Percentiles rank a stretch among this genome's conserved stretches.
Conservation (phyloP, 2,888 invertebrate genomes). For the Odontomyia ornata region DNA sequence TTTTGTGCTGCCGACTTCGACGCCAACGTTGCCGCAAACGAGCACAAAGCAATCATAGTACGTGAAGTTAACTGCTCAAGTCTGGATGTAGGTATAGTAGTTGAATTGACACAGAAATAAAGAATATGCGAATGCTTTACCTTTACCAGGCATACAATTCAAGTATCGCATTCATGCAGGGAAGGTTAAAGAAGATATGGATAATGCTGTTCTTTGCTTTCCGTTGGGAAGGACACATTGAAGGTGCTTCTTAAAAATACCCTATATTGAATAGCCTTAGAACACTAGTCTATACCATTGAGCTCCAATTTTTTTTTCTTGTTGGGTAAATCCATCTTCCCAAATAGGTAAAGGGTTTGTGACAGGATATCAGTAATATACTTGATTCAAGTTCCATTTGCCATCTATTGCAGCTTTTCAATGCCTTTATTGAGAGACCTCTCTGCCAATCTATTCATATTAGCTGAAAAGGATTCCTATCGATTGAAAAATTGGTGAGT, state of each 20-base stretch:
- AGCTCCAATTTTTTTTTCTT: background rate
- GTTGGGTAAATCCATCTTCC: background rate
- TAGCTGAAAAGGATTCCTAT: no score
- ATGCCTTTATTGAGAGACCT: background rate
- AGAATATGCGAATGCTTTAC: background rate
- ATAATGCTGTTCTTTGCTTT: background rate
- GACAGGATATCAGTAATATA: conserved; percentile 34
- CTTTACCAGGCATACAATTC: no score
- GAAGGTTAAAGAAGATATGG: background rate
- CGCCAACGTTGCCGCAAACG: background rate
- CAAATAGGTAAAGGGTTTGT: conserved; percentile 31
- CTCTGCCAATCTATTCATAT: no score
- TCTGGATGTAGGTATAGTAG: background rate
- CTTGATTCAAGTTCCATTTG: conserved; percentile 10
- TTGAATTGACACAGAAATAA: background rate
- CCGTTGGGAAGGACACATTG: background rate
- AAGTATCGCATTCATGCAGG: conserved; percentile 5
- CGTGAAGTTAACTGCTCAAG: background rate
- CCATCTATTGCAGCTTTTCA: background rate
- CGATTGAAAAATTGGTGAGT: no score
- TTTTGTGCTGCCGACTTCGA: background rate
- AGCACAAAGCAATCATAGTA: background rate
- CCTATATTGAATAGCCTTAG: background rate
- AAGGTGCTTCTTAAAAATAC: background rate
- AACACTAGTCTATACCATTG: no score